phyloP scores from a whole-genome alignment of 64 coral and sea anemone genomes.

The Actinia equina region DNA sequence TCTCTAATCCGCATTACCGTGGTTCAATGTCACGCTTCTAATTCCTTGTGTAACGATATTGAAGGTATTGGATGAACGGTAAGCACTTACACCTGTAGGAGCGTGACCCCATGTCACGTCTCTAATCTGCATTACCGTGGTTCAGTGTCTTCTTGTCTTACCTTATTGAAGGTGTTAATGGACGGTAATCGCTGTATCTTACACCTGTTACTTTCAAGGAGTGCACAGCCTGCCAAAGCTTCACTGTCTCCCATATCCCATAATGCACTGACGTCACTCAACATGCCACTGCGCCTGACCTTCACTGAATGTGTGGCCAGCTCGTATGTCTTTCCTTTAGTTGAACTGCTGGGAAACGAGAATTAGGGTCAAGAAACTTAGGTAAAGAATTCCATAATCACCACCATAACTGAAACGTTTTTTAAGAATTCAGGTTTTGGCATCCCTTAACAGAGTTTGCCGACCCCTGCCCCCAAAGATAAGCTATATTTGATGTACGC shows the following conservation, averaged over 20 bases:
- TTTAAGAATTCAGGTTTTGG: too few species aligned
- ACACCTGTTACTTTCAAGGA: slow-evolving; percentile 30
- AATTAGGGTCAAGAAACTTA: not conserved
- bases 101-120: not conserved
- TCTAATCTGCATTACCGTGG: not conserved
- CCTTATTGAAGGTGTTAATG: slow-evolving; percentile 77
- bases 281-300: slow-evolving; percentile 63
- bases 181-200: slow-evolving; percentile 65
- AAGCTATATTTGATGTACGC: too few species aligned
- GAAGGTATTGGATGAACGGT: slow-evolving; percentile 64
- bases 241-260: slow-evolving; percentile 60
- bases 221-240: slow-evolving; percentile 45
- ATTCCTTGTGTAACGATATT: slow-evolving; percentile 38
- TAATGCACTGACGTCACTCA: slow-evolving; percentile 74
- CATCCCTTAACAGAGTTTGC: too few species aligned
- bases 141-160: not conserved
- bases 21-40: too few species aligned
- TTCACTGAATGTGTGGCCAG: slow-evolving; percentile 73
- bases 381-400: too few species aligned
- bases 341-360: not conserved
- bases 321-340: slow-evolving; percentile 30
- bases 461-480: too few species aligned
- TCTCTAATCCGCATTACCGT: not conserved
- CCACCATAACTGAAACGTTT: too few species aligned
- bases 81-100: slow-evolving; percentile 45